These are phyloP conservation scores for Caradrina kadenii DNA, from an alignment of 2,888 invertebrate genomes.

Conservation along the genomic window DNA sequence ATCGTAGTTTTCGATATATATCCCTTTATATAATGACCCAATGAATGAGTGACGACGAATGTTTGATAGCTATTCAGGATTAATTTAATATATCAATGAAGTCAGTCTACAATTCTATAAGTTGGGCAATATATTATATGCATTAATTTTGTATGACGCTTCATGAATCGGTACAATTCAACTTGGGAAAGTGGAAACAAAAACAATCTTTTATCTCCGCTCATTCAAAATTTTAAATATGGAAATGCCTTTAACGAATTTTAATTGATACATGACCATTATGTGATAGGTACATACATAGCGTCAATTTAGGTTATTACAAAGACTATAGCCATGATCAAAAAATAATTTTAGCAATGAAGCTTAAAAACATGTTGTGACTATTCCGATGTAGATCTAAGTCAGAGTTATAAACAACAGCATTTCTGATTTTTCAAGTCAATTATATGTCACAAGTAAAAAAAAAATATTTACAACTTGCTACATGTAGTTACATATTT, in stretches of 20 bases:
- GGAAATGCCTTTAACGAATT: constrained; percentile 32
- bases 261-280: constrained; percentile 12
- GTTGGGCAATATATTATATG: constrained; percentile 25
- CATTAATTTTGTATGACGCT: constrained; percentile 26
- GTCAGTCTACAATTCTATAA: constrained; percentile 49
- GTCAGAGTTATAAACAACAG: constrained; percentile 7
- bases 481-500: constrained; percentile 37
- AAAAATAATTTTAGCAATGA: background rate
- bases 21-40: constrained; percentile 10
- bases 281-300: constrained; percentile 1
- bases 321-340: background rate
- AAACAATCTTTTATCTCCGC: constrained; percentile 3
- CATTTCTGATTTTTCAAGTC: constrained; percentile 30
- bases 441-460: constrained; percentile 24
- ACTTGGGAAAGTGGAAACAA: constrained; percentile 31
- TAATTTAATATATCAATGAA: constrained; percentile 31
- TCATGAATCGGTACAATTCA: constrained; percentile 16
- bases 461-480: constrained; percentile 60
- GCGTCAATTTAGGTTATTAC: constrained; percentile 18
- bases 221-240: constrained; percentile 40
- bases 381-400: constrained; percentile 2
- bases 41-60: constrained; percentile 50
- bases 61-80: constrained; percentile 32
- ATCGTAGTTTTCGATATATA: constrained; percentile 1
- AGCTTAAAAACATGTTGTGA: constrained; percentile 13